These are phyloP conservation scores for Aythya baeri DNA, from an alignment of 2,113 vertebrate species.

Conservation along the genomic window DNA sequence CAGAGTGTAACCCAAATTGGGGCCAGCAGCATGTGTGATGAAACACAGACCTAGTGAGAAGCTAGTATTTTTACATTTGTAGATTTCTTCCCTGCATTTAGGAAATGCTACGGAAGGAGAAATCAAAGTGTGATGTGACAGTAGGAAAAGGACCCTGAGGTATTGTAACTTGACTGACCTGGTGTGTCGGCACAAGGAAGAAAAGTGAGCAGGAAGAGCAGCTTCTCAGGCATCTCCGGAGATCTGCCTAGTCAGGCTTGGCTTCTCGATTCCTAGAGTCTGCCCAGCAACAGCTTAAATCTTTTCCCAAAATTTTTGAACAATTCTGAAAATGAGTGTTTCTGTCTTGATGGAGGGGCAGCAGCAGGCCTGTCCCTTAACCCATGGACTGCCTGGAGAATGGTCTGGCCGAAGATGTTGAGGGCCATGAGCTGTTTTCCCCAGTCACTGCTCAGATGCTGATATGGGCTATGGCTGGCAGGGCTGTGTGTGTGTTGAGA, in stretches of 20 bases:
- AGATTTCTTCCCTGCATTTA: background rate
- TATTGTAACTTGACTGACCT: background rate
- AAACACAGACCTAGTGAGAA: background rate
- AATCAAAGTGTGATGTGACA: background rate
- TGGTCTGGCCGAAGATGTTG: background rate
- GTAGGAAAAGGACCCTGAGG: background rate
- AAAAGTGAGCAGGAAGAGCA: background rate
- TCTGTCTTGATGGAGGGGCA: background rate
- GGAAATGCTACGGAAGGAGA: background rate
- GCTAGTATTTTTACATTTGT: background rate
- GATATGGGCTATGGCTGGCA: background rate
- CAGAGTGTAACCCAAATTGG: background rate
- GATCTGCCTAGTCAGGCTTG: background rate
- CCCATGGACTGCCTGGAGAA: background rate
- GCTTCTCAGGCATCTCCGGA: background rate
- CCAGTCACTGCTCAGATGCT: background rate
- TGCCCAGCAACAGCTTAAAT: background rate
- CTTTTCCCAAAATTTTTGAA: background rate
- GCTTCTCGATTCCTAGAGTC: background rate
- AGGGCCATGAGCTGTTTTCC: background rate
- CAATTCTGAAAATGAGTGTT: background rate
- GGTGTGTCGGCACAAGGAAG: background rate
- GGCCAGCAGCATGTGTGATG: background rate
- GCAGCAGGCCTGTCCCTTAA: background rate
- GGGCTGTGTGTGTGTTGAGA: accelerated